phyloP scores from a whole-genome alignment of 2,113 vertebrate species.

The Pleuronectes platessa region DNA sequence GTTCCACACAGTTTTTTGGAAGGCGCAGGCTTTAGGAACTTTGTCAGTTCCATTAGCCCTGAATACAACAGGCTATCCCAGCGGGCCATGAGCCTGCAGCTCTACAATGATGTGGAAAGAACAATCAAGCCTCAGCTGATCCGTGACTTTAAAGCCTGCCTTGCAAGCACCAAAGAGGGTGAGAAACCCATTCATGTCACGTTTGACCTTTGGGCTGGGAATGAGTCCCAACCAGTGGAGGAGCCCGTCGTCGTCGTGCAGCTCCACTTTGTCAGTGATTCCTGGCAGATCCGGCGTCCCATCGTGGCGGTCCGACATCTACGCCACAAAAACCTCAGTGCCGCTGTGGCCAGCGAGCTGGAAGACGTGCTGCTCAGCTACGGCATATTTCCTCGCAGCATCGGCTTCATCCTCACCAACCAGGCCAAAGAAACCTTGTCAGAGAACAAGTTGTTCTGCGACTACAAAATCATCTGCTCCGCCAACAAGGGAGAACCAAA shows the following conservation, averaged over 20 bases:
- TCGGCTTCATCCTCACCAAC: constrained; percentile 78
- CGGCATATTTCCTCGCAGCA: constrained; percentile 78
- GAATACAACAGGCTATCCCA: constrained; percentile 77
- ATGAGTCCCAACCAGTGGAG: constrained; percentile 29
- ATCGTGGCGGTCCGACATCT: constrained; percentile 80
- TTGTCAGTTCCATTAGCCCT: constrained; percentile 74
- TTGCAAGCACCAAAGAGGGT: constrained; percentile 47
- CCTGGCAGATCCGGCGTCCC: constrained; percentile 79
- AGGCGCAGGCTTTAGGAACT: constrained; percentile 79
- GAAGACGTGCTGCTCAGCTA: constrained; percentile 83
- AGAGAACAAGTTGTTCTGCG: constrained; percentile 77
- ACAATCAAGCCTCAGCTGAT: constrained; percentile 81
- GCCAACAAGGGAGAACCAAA: constrained; percentile 72
- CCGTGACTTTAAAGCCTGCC: constrained; percentile 75
- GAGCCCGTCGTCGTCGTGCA: constrained; percentile 75
- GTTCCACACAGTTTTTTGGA: constrained; percentile 76
- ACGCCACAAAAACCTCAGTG: constrained; percentile 52
- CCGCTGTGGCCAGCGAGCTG: constrained; percentile 67
- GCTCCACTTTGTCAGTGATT: constrained; percentile 78
- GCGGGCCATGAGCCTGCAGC: constrained; percentile 71
- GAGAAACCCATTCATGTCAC: constrained; percentile 74
- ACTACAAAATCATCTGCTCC: constrained; percentile 79
- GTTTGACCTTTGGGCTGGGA: constrained; percentile 78
- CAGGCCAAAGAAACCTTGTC: constrained; percentile 78
- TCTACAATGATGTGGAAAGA: constrained; percentile 82